Conservation (phyloP, 2,113 vertebrate species). For the Zingel zingel region DNA sequence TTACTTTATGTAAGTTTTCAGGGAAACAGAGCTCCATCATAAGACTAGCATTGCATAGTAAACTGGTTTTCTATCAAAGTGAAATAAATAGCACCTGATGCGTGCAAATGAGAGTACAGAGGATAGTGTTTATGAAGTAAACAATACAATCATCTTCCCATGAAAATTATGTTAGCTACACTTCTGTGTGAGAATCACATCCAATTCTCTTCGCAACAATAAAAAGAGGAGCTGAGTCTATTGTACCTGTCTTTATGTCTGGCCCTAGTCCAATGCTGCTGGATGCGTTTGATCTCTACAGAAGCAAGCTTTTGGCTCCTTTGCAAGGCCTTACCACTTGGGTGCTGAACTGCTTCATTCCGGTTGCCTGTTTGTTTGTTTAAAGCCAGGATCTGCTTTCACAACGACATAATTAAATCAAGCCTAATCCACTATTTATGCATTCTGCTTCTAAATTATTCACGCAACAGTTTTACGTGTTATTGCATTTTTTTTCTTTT, state of each 20-base stretch:
- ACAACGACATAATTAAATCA: constrained; percentile 85
- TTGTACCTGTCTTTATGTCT: constrained; percentile 57
- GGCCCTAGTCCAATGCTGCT: constrained; percentile 59
- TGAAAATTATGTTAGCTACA: constrained; percentile 53
- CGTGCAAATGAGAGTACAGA: constrained; percentile 33
- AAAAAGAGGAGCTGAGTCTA: constrained; percentile 37
- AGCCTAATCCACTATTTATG: constrained; percentile 86
- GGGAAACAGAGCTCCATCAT: background rate
- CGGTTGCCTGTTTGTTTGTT: constrained; percentile 80
- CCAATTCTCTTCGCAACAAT: constrained; percentile 44
- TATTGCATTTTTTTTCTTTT: constrained; percentile 80
- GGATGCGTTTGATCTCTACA: constrained; percentile 72
- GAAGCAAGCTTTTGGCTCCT: constrained; percentile 68
- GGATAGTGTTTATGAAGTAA: constrained; percentile 43
- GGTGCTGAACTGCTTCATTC: constrained; percentile 73
- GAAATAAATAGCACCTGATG: constrained; percentile 44
- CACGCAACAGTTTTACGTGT: constrained; percentile 83
- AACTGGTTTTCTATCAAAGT: constrained; percentile 37
- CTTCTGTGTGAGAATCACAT: constrained; percentile 46
- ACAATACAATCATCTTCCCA: constrained; percentile 37
- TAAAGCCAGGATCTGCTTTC: constrained; percentile 74
- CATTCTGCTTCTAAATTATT: constrained; percentile 85
- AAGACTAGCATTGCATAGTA: background rate
- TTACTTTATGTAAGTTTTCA: constrained; percentile 17
- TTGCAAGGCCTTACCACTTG: constrained; percentile 70